phyloP scores from a whole-genome alignment of 2,113 vertebrate genomes.

The Hypocryptadius cinnamomeus region DNA sequence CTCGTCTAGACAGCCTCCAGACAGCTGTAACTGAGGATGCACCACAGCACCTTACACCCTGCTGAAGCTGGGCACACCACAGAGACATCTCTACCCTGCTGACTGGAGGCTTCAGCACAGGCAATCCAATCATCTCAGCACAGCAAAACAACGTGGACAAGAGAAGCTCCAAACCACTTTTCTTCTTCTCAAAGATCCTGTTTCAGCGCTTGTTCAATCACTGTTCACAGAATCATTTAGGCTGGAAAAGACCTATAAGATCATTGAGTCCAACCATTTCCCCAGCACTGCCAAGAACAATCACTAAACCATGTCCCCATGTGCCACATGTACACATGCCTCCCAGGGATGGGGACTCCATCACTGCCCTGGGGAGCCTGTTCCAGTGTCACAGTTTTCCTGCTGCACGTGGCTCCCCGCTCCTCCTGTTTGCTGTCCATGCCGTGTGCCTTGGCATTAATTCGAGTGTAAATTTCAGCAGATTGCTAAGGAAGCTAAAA shows the following conservation, averaged over 20 bases:
- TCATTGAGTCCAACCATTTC: background rate
- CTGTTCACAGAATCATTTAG: background rate
- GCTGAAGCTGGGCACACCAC: background rate
- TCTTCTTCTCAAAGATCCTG: background rate
- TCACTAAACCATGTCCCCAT: background rate
- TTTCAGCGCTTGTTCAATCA: background rate
- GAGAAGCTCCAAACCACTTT: background rate
- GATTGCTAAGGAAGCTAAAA: background rate
- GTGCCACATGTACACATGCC: accelerated
- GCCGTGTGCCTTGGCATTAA: background rate
- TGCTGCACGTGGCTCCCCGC: background rate
- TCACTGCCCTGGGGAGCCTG: background rate
- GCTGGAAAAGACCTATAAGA: background rate
- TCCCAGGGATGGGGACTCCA: background rate
- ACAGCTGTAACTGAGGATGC: background rate
- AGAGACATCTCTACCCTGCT: background rate
- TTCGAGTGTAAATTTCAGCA: background rate
- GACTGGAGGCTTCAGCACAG: background rate
- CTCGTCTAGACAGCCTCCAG: background rate
- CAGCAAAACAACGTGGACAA: background rate
- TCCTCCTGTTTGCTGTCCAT: background rate
- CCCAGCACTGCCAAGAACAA: background rate
- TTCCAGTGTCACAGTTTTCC: background rate
- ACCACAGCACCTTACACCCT: background rate
- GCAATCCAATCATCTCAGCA: background rate